phyloP scores from a whole-genome alignment of 2,888 invertebrate genomes.

The Chrysolina oricalcia region DNA sequence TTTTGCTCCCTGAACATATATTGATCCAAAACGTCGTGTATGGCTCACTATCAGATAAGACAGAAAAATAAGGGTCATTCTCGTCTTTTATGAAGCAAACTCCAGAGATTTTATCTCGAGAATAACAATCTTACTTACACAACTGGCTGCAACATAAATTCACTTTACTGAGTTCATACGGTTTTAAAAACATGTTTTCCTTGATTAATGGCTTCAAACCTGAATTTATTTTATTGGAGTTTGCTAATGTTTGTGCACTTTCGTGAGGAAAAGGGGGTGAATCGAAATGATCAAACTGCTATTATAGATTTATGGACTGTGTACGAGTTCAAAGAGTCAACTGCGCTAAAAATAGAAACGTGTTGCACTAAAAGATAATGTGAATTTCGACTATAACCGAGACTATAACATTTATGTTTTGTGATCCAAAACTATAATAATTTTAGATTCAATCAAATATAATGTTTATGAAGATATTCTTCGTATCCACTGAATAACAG shows the following conservation, averaged over 20 bases:
- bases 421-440: too few species aligned
- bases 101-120: slow-evolving; percentile 11
- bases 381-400: not conserved
- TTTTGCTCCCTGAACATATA: not conserved
- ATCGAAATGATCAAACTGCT: slow-evolving; percentile 5
- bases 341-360: not conserved
- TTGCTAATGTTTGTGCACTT: slow-evolving; percentile 18
- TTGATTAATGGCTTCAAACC: slow-evolving; percentile 28
- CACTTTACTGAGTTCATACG: slow-evolving; percentile 18
- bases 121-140: slow-evolving; percentile 20
- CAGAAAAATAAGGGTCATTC: not conserved
- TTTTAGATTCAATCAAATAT: too few species aligned
- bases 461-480: too few species aligned
- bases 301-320: slow-evolving; percentile 30
- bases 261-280: slow-evolving; percentile 24
- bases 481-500: too few species aligned
- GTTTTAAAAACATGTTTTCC: slow-evolving; percentile 31
- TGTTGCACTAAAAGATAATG: not conserved
- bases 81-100: slow-evolving; percentile 7
- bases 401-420: not conserved
- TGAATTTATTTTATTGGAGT: slow-evolving; percentile 28
- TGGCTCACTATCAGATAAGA: not conserved
- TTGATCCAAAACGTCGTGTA: not conserved
- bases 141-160: slow-evolving; percentile 23
- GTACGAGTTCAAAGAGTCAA: not conserved